A percentile compares a stretch with the other conserved stretches of the same genome.
Evolutionary conservation across 2,888 invertebrate genomes (phyloP).

Genomic region (Ommatoiulus sabulosus): DNA sequence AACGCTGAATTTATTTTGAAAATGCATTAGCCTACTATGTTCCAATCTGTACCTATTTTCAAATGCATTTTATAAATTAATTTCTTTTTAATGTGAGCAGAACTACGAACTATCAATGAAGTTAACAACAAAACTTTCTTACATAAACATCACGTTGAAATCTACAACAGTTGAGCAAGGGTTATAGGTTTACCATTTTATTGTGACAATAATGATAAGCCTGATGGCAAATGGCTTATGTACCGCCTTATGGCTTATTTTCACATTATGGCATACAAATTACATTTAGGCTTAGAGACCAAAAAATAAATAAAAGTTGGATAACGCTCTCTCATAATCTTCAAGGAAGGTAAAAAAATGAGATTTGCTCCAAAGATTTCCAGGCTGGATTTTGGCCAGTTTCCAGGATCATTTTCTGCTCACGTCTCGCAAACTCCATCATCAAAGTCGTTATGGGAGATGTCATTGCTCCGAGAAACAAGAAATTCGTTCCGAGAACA

Average conservation of each 20-base stretch:
- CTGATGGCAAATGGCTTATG: neutral
- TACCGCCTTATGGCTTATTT: neutral
- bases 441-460: neutral
- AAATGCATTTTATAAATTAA: too few relatives aligned
- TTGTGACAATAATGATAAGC: neutral
- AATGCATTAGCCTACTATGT: too few relatives aligned
- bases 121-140: too few relatives aligned
- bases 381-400: neutral
- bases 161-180: neutral
- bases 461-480: neutral
- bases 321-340: neutral
- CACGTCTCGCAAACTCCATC: neutral
- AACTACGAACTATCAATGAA: too few relatives aligned
- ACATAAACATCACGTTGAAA: too few relatives aligned
- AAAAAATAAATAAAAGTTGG: neutral
- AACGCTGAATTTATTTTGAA: too few relatives aligned
- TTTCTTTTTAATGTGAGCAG: too few relatives aligned
- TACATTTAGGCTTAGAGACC: neutral
- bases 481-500: neutral
- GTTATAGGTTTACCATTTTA: neutral
- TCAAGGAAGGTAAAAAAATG: neutral
- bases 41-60: too few relatives aligned
- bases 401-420: neutral
- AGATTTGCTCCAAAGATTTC: conserved; percentile 19
- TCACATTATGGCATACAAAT: neutral